Base-by-base conservation (phyloP, 1,140 invertebrate genomes). In the Helicoverpa zea region DNA sequence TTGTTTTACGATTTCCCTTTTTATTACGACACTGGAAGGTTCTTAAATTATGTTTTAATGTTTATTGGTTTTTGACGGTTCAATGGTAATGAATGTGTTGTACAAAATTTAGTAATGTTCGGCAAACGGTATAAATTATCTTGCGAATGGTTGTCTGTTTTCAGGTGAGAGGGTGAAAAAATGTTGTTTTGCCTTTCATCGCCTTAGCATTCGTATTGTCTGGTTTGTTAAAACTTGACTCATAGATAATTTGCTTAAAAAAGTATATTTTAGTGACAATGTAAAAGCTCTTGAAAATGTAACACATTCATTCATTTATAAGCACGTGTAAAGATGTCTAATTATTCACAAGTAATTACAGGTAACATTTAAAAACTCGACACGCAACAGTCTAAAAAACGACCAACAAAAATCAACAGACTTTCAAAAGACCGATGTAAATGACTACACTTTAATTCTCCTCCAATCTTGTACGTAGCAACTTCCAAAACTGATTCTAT, bases 401-500 rank as follows among this genome's bases (percentile, higher is more conserved):
- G 4, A 30, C 11, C 3, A 14, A 14, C 23, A 3, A 23, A 61
- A 29, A 29, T 14, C 23, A 13, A 61, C 35, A 68, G 11, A 12
- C 12, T 68, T 68, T 49, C 43, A 12, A n/a, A 11, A 30, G 1
- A 23, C 23, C 56, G 11, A 51, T 23, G 14, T 2, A 16, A 35
- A 73, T 54, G 9, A 58, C 56, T 5, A 56, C 56, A 35, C 13
- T 54, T 73, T 49, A 51, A 72, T 52, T 64, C 9, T 10, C 1
- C 23, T n/a, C 29, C 52, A 73, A 58, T 73, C 29, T 54, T 72
- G 68, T 43, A 43, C 35, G 5, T 29, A 52, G 13, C 13, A 54
- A 51, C 49, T 76, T 16, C 73, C 47, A 76, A 63, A 63, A 51
- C 58, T 51, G 73, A 63, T 61, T 76, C 56, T 76, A 76, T 76